phyloP scores from a whole-genome alignment of 2,888 invertebrate genomes.

The Temnothorax ravouxi region DNA sequence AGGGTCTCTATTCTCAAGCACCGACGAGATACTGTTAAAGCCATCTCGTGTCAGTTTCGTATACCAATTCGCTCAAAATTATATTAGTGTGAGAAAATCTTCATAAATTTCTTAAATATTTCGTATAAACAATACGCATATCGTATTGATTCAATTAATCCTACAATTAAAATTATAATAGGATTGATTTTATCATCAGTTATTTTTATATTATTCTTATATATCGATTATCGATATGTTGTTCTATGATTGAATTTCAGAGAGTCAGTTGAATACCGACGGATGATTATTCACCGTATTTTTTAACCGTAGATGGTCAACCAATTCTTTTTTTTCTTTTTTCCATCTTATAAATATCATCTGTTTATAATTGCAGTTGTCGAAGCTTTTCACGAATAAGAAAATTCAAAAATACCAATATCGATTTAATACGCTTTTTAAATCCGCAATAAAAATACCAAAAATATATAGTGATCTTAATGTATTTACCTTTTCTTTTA shows the following conservation, averaged over 20 bases:
- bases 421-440: background rate
- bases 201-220: too few species aligned
- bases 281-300: too few species aligned
- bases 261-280: too few species aligned
- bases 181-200: background rate
- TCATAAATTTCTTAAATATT: background rate
- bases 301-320: too few species aligned
- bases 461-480: conserved; percentile 61
- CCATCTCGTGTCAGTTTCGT: conserved; percentile 9
- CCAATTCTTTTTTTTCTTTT: too few species aligned
- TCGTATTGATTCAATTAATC: background rate
- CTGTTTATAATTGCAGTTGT: background rate
- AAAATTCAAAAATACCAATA: background rate
- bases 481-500: conserved; percentile 76
- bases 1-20: too few species aligned
- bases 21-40: background rate
- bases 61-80: background rate
- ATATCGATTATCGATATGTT: too few species aligned
- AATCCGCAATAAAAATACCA: background rate
- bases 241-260: too few species aligned
- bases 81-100: background rate
- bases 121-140: background rate
- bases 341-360: too few species aligned
- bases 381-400: too few species aligned
- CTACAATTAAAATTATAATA: background rate